phyloP scores from a whole-genome alignment of 2,113 vertebrate species.

The Silurus asotus region DNA sequence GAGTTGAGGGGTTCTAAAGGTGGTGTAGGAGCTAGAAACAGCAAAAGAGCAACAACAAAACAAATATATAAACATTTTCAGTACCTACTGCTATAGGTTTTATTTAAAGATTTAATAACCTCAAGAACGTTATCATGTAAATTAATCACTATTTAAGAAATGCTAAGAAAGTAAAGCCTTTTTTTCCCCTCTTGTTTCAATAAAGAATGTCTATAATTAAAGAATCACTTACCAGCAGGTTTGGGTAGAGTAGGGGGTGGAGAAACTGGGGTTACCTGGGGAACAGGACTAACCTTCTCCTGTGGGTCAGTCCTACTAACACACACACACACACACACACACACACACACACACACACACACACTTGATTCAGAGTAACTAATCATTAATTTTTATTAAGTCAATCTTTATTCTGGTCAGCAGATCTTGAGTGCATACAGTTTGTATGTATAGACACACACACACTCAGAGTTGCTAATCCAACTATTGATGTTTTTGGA shows the following conservation, averaged over 20 bases:
- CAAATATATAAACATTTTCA: not conserved
- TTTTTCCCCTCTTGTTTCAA: not conserved
- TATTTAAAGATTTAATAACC: too few relatives aligned
- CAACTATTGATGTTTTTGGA: not conserved
- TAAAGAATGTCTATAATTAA: not conserved
- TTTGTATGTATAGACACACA: too few relatives aligned
- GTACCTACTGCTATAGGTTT: not conserved
- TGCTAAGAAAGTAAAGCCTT: too few relatives aligned
- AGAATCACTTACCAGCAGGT: slow-evolving; percentile 79
- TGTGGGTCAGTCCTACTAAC: slow-evolving; percentile 74
- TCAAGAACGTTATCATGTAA: too few relatives aligned
- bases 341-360: not conserved
- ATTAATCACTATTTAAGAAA: not conserved
- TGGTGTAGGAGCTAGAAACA: slow-evolving; percentile 68
- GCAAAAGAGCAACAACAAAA: not conserved
- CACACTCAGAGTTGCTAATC: not conserved
- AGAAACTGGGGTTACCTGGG: slow-evolving; percentile 76
- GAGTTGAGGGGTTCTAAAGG: slow-evolving; percentile 65
- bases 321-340: not conserved
- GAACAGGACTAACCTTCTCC: slow-evolving; percentile 76
- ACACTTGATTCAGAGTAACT: not conserved
- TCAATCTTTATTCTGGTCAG: not conserved
- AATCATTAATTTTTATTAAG: not conserved
- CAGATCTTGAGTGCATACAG: not conserved
- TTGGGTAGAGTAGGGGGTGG: slow-evolving; percentile 83